Conservation (phyloP, 2,797 vertebrate genomes). For the Selene dorsalis region DNA sequence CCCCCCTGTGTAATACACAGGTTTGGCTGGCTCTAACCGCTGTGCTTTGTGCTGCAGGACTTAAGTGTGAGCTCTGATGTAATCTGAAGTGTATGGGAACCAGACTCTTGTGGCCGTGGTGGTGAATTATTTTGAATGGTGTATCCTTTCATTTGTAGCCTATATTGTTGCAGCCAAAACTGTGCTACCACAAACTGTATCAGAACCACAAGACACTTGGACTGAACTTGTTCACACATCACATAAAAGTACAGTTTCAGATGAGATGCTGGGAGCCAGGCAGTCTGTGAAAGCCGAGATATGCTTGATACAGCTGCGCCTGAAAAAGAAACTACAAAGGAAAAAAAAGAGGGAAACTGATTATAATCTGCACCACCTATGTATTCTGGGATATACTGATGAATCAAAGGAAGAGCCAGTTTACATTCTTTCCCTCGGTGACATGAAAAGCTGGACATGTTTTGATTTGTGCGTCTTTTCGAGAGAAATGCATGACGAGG, state of each 20-base stretch:
- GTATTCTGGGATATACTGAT: slow-evolving; percentile 59
- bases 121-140: background rate
- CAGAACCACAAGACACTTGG: background rate
- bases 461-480: slow-evolving; percentile 64
- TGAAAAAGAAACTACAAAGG: slow-evolving; percentile 24
- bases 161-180: slow-evolving; percentile 3
- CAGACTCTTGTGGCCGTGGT: no score
- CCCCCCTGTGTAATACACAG: slow-evolving; percentile 36
- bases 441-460: slow-evolving; percentile 69
- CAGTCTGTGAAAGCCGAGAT: slow-evolving; percentile 39
- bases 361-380: slow-evolving; percentile 50
- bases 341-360: slow-evolving; percentile 33
- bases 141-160: background rate
- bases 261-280: slow-evolving; percentile 21
- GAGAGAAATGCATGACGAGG: slow-evolving; percentile 44
- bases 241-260: background rate
- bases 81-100: background rate
- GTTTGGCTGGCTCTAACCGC: slow-evolving; percentile 17
- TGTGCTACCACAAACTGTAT: background rate
- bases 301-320: background rate
- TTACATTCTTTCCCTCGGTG: slow-evolving; percentile 75
- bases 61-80: background rate
- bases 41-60: background rate
- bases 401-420: slow-evolving; percentile 52
- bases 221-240: background rate